Evolutionary conservation across 2,888 invertebrate species (phyloP).

Genomic region (Synergus gifuensis): DNA sequence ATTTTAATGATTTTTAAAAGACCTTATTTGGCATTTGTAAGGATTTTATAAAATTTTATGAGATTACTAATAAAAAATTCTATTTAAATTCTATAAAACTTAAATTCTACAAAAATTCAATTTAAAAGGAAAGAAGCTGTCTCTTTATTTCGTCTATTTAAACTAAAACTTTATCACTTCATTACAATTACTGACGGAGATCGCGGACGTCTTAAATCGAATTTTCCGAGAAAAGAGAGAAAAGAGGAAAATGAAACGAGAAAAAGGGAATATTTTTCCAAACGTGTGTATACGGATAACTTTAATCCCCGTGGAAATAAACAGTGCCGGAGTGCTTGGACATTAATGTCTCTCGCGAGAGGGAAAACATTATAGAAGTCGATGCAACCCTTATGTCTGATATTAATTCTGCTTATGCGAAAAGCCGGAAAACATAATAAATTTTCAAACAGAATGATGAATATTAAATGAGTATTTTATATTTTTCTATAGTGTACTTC

Average conservation of each 20-base stretch:
- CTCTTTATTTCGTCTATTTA: conserved; percentile 4
- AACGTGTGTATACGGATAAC: conserved; percentile 28
- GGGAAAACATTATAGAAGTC: conserved; percentile 25
- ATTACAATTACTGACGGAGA: conserved; percentile 32
- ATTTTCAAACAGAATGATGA: not conserved
- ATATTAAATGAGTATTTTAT: not conserved
- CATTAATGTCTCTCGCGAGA: conserved; percentile 23
- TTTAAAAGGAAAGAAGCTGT: not conserved
- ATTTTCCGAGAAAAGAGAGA: conserved; percentile 10
- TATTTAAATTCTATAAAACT: no score
- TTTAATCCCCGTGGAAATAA: conserved; percentile 34
- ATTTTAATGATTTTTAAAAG: no score
- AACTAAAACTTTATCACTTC: conserved; percentile 27
- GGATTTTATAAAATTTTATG: no score
- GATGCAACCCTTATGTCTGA: not conserved
- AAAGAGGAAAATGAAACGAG: conserved; percentile 16
- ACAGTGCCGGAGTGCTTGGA: conserved; percentile 21
- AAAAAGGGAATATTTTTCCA: conserved; percentile 42
- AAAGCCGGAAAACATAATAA: not conserved
- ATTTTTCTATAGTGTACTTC: not conserved
- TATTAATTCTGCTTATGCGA: not conserved
- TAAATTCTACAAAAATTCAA: no score
- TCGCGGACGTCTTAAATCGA: conserved; percentile 21
- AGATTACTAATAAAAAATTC: no score
- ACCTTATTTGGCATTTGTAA: no score